Evolutionary conservation across 2,888 invertebrate species (phyloP).

Genomic region (Acheta domesticus): DNA sequence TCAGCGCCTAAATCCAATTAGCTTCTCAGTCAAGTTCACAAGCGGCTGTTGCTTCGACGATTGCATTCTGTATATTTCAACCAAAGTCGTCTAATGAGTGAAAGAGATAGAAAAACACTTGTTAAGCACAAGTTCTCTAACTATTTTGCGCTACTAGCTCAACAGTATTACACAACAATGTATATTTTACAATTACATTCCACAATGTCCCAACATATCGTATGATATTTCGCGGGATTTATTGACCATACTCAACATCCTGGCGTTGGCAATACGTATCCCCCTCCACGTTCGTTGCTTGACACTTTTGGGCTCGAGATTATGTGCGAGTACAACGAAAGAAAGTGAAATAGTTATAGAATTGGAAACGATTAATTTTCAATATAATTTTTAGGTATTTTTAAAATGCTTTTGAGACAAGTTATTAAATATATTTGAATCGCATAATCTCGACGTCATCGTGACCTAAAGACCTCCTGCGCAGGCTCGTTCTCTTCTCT

Average conservation of each 20-base stretch:
- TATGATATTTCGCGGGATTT: not conserved
- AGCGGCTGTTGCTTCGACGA: no score
- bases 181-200: no score
- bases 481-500: conserved; percentile 18
- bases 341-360: not conserved
- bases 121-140: no score
- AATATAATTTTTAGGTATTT: not conserved
- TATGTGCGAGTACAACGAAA: not conserved
- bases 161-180: no score
- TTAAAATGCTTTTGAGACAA: not conserved
- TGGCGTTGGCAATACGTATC: not conserved
- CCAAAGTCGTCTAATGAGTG: no score
- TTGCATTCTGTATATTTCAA: no score
- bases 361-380: no score
- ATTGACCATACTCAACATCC: conserved; percentile 9
- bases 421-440: not conserved
- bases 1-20: no score
- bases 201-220: not conserved
- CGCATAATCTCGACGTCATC: conserved; percentile 9
- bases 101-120: no score
- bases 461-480: conserved; percentile 18
- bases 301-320: not conserved
- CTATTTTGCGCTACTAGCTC: no score
- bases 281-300: not conserved
- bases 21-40: no score